A percentile compares a stretch with the other conserved stretches of the same genome.
phyloP scores from a whole-genome alignment of 2,888 invertebrate genomes.

The Itoplectis maculator region DNA sequence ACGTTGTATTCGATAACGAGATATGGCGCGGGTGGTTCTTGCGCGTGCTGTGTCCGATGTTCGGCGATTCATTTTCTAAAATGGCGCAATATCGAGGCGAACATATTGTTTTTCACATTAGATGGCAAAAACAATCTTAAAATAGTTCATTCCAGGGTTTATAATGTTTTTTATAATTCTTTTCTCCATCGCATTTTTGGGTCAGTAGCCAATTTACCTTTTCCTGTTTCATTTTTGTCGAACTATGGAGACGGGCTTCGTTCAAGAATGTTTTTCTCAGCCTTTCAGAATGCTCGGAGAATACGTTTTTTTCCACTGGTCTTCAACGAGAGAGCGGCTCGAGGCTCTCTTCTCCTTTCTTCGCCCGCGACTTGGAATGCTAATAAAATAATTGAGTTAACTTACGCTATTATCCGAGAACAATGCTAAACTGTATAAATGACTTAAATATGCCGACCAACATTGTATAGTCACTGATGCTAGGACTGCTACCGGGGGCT shows the following conservation, averaged over 20 bases:
- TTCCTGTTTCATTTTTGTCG: background rate
- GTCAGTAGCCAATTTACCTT: background rate
- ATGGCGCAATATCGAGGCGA: background rate
- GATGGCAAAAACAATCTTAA: background rate
- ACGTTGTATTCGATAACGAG: constrained; percentile 48
- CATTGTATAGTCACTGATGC: constrained; percentile 53
- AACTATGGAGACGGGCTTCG: background rate
- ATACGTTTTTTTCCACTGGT: constrained; percentile 9
- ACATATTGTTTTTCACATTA: background rate
- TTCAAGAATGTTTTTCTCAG: constrained; percentile 19
- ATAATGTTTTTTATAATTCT: background rate
- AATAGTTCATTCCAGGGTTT: background rate
- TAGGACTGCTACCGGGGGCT: constrained; percentile 26
- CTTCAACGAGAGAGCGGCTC: background rate
- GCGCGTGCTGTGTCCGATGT: background rate
- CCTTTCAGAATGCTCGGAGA: background rate
- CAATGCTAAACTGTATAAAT: constrained; percentile 82
- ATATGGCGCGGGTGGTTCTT: constrained; percentile 20
- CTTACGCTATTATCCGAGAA: constrained; percentile 78
- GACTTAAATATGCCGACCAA: constrained; percentile 79
- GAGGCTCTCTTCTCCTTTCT: background rate
- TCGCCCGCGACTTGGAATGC: constrained; percentile 35
- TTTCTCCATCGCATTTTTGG: background rate
- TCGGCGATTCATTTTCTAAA: constrained; percentile 17
- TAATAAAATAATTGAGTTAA: constrained; percentile 77